phyloP scores from a whole-genome alignment of 2,888 invertebrate genomes.

The Polylopha cassiicola region DNA sequence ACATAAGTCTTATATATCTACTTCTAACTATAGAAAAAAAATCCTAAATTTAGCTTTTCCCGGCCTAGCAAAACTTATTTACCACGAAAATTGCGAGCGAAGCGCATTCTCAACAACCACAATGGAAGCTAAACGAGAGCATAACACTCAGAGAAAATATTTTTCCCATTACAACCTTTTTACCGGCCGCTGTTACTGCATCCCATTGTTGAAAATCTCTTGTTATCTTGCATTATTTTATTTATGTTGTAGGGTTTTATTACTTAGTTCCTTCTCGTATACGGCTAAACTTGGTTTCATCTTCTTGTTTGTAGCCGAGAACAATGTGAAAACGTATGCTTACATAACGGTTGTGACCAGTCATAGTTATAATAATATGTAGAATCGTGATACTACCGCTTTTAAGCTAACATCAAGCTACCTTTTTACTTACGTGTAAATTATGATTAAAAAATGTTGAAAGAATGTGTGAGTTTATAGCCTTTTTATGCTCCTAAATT shows the following conservation, averaged over 20 bases:
- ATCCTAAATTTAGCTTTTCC: conserved; percentile 10
- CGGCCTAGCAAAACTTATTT: conserved; percentile 25
- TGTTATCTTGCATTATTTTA: conserved; percentile 36
- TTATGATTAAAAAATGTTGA: too few species aligned
- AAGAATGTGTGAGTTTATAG: too few species aligned
- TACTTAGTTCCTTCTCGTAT: conserved; percentile 20
- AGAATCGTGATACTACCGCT: too few species aligned
- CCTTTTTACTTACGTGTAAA: too few species aligned
- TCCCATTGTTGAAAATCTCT: conserved; percentile 32
- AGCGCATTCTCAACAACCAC: conserved; percentile 25
- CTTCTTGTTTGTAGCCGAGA: conserved; percentile 7
- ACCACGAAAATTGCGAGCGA: conserved; percentile 25
- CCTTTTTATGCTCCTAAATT: too few species aligned
- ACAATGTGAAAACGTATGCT: conserved; percentile 1
- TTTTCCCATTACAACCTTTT: conserved; percentile 17
- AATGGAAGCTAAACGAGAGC: conserved; percentile 31
- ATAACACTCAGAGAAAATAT: conserved; percentile 24
- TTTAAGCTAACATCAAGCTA: too few species aligned
- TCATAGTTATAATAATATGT: too few species aligned
- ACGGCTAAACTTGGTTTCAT: conserved; percentile 3
- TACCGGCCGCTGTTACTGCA: conserved; percentile 17
- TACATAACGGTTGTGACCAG: too few species aligned
- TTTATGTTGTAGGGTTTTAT: conserved; percentile 33
- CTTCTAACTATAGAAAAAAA: too few species aligned
- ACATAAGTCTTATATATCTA: too few species aligned